Percentiles rank a stretch among this genome's conserved stretches.
phyloP scores from a whole-genome alignment of 2,797 vertebrate genomes.

The Peromyscus aztecus region DNA sequence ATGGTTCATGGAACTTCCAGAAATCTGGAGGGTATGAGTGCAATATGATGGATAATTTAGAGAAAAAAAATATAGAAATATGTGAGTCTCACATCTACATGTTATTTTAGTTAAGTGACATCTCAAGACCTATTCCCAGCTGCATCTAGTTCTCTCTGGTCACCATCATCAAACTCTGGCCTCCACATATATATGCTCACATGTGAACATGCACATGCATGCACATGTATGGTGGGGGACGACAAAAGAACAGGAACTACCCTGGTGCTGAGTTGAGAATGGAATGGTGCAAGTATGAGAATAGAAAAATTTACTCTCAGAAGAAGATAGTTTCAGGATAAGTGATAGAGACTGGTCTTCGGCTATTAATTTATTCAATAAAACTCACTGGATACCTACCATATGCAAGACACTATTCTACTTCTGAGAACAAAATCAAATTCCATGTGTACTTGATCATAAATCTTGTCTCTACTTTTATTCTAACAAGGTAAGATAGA shows the following conservation, averaged over 20 bases:
- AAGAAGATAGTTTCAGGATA: slow-evolving; percentile 60
- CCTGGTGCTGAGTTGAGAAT: not conserved
- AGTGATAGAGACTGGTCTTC: slow-evolving; percentile 34
- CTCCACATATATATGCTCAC: not conserved
- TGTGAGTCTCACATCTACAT: not conserved
- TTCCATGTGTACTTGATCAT: slow-evolving; percentile 20
- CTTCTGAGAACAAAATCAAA: slow-evolving; percentile 56
- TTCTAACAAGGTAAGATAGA: slow-evolving; percentile 43
- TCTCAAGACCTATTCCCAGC: slow-evolving; percentile 15
- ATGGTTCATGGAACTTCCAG: not conserved
- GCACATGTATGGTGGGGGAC: not conserved
- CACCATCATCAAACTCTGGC: not conserved
- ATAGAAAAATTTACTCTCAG: not conserved
- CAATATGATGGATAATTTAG: slow-evolving; percentile 38
- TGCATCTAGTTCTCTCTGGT: slow-evolving; percentile 29
- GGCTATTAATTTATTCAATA: slow-evolving; percentile 45
- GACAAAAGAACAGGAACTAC: not conserved
- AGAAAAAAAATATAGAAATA: slow-evolving; percentile 6
- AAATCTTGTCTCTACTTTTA: slow-evolving; percentile 30
- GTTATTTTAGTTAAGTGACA: slow-evolving; percentile 59
- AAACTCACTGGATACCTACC: slow-evolving; percentile 8
- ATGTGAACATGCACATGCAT: not conserved
- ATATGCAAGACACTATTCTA: slow-evolving; percentile 37
- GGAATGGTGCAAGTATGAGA: not conserved
- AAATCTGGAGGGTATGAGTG: slow-evolving; percentile 39